Evolutionary conservation across 2,888 invertebrate genomes (phyloP).

Genomic region (Barypeithes pellucidus): DNA sequence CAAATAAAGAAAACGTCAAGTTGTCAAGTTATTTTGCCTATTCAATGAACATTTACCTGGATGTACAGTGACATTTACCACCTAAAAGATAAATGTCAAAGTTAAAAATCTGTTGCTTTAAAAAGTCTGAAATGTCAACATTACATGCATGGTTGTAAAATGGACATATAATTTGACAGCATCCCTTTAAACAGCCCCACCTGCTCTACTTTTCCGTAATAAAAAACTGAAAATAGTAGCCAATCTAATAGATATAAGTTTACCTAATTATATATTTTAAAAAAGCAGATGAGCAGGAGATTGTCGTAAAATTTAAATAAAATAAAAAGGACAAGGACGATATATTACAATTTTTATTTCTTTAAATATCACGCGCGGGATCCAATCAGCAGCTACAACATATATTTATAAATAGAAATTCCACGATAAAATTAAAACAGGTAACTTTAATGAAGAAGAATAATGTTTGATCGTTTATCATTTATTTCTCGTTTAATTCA

Average conservation of each 20-base stretch:
- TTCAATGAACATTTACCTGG: no score
- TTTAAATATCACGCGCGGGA: conserved; percentile 38
- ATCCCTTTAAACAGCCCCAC: no score
- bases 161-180: no score
- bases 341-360: conserved; percentile 27
- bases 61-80: no score
- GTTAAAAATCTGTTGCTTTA: no score
- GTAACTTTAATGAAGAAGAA: not conserved
- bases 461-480: not conserved
- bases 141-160: no score
- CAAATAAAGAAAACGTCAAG: no score
- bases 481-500: no score
- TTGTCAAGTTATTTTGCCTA: no score
- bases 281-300: conserved; percentile 28
- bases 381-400: conserved; percentile 1
- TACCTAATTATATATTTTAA: not conserved
- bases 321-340: conserved; percentile 53
- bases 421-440: not conserved
- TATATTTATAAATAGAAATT: conserved; percentile 14
- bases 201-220: no score
- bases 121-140: no score
- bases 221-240: not conserved
- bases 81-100: no score
- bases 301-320: conserved; percentile 60
- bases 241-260: conserved; percentile 6